Evolutionary conservation across 2,113 vertebrate genomes (phyloP), one percentile per base, ranked within the genome.

Genomic region (Sporophila hypoxantha): DNA sequence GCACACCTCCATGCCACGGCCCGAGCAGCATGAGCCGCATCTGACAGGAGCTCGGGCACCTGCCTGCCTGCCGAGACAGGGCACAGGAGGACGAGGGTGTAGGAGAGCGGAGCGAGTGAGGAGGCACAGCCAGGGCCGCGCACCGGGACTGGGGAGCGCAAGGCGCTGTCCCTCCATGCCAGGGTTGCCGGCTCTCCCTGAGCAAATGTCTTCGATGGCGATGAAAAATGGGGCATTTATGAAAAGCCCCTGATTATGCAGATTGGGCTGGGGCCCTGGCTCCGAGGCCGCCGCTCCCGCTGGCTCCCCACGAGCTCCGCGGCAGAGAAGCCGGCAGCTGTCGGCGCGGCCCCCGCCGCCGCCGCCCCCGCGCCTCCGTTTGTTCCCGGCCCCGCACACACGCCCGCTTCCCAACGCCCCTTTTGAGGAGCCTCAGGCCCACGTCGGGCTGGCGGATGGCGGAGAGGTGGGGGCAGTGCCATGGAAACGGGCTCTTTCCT

Each of bases 401-500:
- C 82, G 34, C 91, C 39, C 87, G 68, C 93, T 91, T 80, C 89
- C 73, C 22, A 55, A 66, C 39, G 53, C 23, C 16, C 69, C 97
- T 96, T 96, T 98, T 98, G 98, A 98, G 96, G 98, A 87, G 95
- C 94, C 95, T 76, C 96, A 67, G 95, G 96, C 97, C 97, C 97
- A 94, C 96, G 97, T 97, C 96, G 96, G 96, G 96, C 95, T 75
- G 74, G 97, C 96, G 97, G 98, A 98, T 97, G 95, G 97, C 93
- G 94, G 97, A 96, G 97, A 96, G 97, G 97, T 95, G 91, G 82
- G 97, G 98, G 95, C 95, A 96, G 96, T 88, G 96, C 97, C 98
- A 99, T 99, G 99, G 99, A 99, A 99, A 99, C 99, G 89, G 92
- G 97, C 95, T 80, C 97, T 97, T 98, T 98, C 97, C 97, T 96